A percentile compares a stretch with the other conserved stretches of the same genome.
phyloP scores from a whole-genome alignment of 1,140 invertebrate species.

The Coelopa frigida region DNA sequence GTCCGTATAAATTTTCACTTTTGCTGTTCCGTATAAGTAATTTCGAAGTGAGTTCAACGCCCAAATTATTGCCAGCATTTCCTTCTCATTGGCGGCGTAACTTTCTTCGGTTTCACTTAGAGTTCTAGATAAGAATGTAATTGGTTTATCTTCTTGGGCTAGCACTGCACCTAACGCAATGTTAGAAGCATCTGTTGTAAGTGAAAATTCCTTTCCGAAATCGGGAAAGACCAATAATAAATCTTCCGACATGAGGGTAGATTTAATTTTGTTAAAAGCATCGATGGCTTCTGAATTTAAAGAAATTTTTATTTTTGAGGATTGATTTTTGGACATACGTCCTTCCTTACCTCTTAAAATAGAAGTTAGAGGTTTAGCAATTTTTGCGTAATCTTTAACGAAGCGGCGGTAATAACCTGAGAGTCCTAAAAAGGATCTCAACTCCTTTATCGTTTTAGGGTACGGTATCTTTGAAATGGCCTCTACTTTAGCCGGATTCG shows the following conservation, averaged over 20 bases:
- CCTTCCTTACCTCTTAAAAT: slow-evolving; percentile 11
- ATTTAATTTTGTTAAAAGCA: slow-evolving; percentile 41
- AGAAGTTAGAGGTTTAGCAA: slow-evolving; percentile 11
- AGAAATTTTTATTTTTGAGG: slow-evolving; percentile 3
- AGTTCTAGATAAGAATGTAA: slow-evolving; percentile 18
- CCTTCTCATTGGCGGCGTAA: slow-evolving; percentile 24
- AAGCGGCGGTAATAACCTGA: slow-evolving; percentile 12
- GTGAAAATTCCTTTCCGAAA: slow-evolving; percentile 19
- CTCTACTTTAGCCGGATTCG: background rate
- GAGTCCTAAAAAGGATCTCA: slow-evolving; percentile 14
- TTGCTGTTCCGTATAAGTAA: slow-evolving; percentile 19
- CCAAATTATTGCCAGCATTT: slow-evolving; percentile 31
- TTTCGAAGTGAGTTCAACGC: slow-evolving; percentile 36
- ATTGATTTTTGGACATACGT: slow-evolving; percentile 1
- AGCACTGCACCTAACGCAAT: slow-evolving; percentile 30
- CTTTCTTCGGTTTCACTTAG: slow-evolving; percentile 36
- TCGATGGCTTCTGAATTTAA: slow-evolving; percentile 16
- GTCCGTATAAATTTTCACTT: slow-evolving; percentile 23
- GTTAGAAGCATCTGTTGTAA: slow-evolving; percentile 25
- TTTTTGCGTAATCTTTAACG: slow-evolving; percentile 28
- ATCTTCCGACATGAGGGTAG: slow-evolving; percentile 36
- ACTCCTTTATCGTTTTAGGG: slow-evolving; percentile 4
- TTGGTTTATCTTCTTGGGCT: slow-evolving; percentile 24
- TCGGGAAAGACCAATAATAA: slow-evolving; percentile 39
- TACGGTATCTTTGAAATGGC: slow-evolving; percentile 8